phyloP scores from a whole-genome alignment of 2,797 vertebrate species.

The Tolypeutes matacus region DNA sequence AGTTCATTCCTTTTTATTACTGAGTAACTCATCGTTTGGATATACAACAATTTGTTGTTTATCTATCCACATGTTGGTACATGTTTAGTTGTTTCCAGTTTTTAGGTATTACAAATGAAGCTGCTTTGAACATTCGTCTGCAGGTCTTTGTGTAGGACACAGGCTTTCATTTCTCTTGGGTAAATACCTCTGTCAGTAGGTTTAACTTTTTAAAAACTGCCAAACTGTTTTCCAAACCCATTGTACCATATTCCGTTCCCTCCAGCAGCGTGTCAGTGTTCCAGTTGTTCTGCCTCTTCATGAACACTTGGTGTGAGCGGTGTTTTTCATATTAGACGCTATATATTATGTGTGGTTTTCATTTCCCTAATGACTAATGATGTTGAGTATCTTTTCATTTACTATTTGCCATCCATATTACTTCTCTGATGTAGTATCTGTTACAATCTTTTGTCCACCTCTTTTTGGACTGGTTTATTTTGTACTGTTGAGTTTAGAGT shows the following conservation, averaged over 20 bases:
- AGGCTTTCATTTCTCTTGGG: conserved; percentile 43
- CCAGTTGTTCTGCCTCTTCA: not conserved
- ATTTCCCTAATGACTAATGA: conserved; percentile 13
- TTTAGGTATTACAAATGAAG: conserved; percentile 48
- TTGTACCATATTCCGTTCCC: not conserved
- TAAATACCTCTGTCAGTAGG: conserved; percentile 8
- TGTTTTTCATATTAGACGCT: not conserved
- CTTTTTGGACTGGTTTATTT: conserved; percentile 37
- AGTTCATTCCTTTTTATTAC: conserved; percentile 31
- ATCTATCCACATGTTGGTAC: not conserved
- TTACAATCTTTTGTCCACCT: not conserved
- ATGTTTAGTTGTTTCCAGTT: conserved; percentile 44
- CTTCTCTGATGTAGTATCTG: not conserved
- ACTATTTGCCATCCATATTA: not conserved
- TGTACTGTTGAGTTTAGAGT: not conserved
- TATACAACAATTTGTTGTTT: conserved; percentile 5
- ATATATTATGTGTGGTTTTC: not conserved
- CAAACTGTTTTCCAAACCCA: not conserved
- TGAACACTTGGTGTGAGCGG: not conserved
- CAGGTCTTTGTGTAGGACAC: not conserved
- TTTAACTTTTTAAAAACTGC: not conserved
- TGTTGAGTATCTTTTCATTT: not conserved
- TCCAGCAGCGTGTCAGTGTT: not conserved
- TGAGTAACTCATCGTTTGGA: not conserved
- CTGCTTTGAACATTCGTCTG: not conserved